These are phyloP conservation scores for Dendronephthya gigantea DNA, from an alignment of 64 coral and sea anemone genomes.

Conservation along the genomic window DNA sequence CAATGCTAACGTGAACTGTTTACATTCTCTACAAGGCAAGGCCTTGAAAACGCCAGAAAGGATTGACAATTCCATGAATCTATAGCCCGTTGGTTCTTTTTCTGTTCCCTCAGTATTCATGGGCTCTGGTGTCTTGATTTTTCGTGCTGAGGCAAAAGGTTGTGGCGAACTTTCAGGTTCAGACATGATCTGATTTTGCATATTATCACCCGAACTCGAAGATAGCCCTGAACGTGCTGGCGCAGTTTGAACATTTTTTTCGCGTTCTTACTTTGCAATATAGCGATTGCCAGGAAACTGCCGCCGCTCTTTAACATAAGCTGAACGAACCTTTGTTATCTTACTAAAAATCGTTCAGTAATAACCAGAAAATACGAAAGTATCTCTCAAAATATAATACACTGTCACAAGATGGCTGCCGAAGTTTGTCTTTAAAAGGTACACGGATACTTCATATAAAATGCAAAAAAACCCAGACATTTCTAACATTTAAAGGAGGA, in stretches of 20 bases:
- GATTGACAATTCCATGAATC: conserved; percentile 19
- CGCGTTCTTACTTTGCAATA: background rate
- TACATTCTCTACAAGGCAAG: conserved; percentile 22
- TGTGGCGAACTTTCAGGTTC: conserved; percentile 6
- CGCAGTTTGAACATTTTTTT: background rate
- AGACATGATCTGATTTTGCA: conserved; percentile 6
- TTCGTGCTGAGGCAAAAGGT: conserved; percentile 17
- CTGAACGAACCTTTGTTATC: conserved; percentile 16
- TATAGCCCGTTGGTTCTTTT: conserved; percentile 27
- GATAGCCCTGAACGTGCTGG: background rate
- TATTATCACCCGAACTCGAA: background rate
- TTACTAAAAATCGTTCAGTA: background rate
- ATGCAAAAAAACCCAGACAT: background rate
- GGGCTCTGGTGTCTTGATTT: conserved; percentile 34
- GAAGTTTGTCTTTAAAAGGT: background rate
- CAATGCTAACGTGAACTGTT: background rate
- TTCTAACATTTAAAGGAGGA: background rate
- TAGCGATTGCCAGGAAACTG: conserved; percentile 24
- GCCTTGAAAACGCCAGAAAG: conserved; percentile 4
- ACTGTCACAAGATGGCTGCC: background rate
- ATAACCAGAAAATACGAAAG: conserved; percentile 31
- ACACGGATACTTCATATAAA: background rate
- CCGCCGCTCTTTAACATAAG: conserved; percentile 13
- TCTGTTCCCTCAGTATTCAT: conserved; percentile 3
- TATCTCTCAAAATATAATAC: background rate